Conservation (phyloP, 2,888 invertebrate species). For the Apamea epomidion region DNA sequence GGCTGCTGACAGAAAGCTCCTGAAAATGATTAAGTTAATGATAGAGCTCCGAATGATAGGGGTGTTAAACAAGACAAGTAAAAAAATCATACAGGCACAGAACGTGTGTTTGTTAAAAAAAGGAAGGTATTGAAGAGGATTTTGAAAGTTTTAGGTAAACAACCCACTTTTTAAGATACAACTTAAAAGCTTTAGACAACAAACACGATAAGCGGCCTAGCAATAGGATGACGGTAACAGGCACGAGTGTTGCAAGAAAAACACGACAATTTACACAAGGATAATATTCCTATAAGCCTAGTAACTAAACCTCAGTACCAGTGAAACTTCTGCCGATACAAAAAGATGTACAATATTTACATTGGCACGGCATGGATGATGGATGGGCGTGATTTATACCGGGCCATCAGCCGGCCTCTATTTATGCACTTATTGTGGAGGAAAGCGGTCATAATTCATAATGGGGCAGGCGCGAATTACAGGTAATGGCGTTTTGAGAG, state of each 20-base stretch:
- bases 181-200: neutral
- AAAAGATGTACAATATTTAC: slow-evolving; percentile 60
- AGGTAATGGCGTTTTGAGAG: slow-evolving; percentile 57
- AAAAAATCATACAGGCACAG: neutral
- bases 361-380: slow-evolving; percentile 74
- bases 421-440: slow-evolving; percentile 89
- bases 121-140: neutral
- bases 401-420: slow-evolving; percentile 79
- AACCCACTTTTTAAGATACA: neutral
- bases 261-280: neutral
- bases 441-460: slow-evolving; percentile 89
- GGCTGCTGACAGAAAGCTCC: neutral
- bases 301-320: neutral
- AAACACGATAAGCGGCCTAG: neutral
- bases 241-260: neutral
- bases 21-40: neutral
- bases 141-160: neutral
- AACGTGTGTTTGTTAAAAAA: neutral
- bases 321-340: slow-evolving; percentile 34
- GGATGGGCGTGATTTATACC: slow-evolving; percentile 82
- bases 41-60: neutral
- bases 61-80: neutral
- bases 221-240: neutral
- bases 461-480: slow-evolving; percentile 66
- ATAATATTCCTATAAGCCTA: neutral